Percentiles rank a stretch among this genome's conserved stretches.
phyloP scores from a whole-genome alignment of 2,797 vertebrate species.

The Melanitta fusca region DNA sequence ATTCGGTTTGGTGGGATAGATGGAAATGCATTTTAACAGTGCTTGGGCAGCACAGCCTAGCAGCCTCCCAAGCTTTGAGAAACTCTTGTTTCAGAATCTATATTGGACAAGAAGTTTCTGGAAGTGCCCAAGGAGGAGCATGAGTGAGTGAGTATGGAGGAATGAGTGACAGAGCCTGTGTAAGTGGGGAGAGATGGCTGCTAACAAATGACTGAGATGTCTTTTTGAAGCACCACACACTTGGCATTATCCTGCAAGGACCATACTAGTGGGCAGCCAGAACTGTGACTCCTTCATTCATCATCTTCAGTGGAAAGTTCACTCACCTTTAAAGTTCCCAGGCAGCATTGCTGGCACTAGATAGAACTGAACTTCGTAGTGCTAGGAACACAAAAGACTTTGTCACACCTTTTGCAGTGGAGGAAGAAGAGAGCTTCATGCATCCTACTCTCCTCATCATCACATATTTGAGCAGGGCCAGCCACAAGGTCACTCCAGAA shows the following conservation, averaged over 20 bases:
- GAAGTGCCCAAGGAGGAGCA: background rate
- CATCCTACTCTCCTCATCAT: background rate
- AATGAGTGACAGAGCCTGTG: background rate
- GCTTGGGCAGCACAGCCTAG: background rate
- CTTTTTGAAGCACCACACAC: background rate
- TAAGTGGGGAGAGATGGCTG: background rate
- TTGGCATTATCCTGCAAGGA: background rate
- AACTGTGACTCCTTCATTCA: background rate
- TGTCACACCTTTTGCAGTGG: accelerated
- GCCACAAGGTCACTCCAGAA: background rate
- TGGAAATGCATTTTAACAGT: background rate
- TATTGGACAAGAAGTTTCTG: background rate
- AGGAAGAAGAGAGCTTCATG: background rate
- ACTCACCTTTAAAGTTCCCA: background rate
- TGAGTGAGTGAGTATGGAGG: background rate
- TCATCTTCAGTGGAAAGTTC: background rate
- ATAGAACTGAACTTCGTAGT: background rate
- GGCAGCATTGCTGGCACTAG: background rate
- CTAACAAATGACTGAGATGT: background rate
- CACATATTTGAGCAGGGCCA: background rate
- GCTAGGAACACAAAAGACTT: background rate
- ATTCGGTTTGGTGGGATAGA: background rate
- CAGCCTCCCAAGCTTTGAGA: background rate
- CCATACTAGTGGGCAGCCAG: background rate
- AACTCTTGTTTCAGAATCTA: background rate